Evolutionary conservation across 1,140 invertebrate species (phyloP).

Genomic region (Eupristina koningsbergeri): DNA sequence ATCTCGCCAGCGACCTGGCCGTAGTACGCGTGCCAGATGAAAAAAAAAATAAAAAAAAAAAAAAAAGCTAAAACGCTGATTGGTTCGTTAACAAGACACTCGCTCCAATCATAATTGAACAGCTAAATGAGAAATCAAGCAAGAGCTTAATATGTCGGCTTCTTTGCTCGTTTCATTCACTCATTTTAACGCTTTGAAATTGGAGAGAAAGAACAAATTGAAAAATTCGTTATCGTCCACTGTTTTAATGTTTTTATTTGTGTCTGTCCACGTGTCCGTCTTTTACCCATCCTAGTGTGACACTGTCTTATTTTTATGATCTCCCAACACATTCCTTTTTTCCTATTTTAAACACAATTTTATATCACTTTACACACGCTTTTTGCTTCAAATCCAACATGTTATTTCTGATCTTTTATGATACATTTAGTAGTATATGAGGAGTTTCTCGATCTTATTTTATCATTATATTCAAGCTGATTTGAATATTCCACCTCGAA

Average conservation of each 20-base stretch:
- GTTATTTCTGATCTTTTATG: neutral
- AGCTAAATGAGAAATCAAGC: constrained; percentile 50
- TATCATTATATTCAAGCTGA: neutral
- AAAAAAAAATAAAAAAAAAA: constrained; percentile 12
- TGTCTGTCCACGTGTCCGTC: constrained; percentile 57
- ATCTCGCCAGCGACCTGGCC: constrained; percentile 28
- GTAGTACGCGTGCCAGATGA: neutral
- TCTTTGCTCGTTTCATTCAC: constrained; percentile 32
- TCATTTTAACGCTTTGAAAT: constrained; percentile 63
- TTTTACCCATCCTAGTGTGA: constrained; percentile 46
- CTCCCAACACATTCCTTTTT: constrained; percentile 1
- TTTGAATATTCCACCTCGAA: neutral
- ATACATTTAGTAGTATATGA: neutral
- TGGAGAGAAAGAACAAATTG: constrained; percentile 11
- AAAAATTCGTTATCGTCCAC: constrained; percentile 67
- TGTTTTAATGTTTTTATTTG: constrained; percentile 64
- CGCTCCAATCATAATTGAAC: constrained; percentile 51
- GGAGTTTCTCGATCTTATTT: constrained; percentile 1
- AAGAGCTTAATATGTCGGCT: constrained; percentile 49
- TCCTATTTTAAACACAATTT: neutral
- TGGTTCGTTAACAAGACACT: constrained; percentile 39
- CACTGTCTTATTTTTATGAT: constrained; percentile 21
- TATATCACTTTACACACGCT: neutral
- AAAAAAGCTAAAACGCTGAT: constrained; percentile 30
- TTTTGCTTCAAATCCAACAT: neutral